These are phyloP conservation scores for Aphelinus atriplicis DNA, from an alignment of 1,140 invertebrate genomes.

Conservation along the genomic window DNA sequence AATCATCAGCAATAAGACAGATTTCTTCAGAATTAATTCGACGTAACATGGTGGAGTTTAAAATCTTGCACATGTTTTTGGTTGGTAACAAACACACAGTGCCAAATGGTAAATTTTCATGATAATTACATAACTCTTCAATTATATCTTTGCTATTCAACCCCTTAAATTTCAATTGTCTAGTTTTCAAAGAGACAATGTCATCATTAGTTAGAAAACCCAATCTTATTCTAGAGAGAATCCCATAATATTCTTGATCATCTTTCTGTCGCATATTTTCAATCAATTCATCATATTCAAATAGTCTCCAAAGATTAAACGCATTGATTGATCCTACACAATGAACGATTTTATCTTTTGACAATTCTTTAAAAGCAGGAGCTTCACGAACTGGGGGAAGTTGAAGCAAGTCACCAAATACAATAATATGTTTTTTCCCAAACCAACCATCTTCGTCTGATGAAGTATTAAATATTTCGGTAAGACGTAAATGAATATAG, in stretches of 20 bases:
- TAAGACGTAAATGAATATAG: slow-evolving; percentile 48
- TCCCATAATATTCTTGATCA: slow-evolving; percentile 30
- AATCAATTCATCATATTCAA: slow-evolving; percentile 46
- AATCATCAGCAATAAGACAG: slow-evolving; percentile 44
- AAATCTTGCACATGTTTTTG: slow-evolving; percentile 41
- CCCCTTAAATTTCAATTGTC: slow-evolving; percentile 38
- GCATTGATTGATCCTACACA: slow-evolving; percentile 38
- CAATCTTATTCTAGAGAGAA: slow-evolving; percentile 37
- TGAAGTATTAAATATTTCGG: slow-evolving; percentile 49
- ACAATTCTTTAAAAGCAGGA: slow-evolving; percentile 43
- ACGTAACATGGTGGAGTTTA: slow-evolving; percentile 45
- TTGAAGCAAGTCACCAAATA: slow-evolving; percentile 54
- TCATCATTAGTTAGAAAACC: slow-evolving; percentile 46
- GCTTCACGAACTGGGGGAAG: slow-evolving; percentile 50
- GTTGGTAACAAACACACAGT: slow-evolving; percentile 44
- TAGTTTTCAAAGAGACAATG: slow-evolving; percentile 31
- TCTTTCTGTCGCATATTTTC: slow-evolving; percentile 48
- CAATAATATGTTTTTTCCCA: slow-evolving; percentile 43
- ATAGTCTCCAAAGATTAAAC: slow-evolving; percentile 47
- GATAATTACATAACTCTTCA: slow-evolving; percentile 43
- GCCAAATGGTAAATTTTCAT: slow-evolving; percentile 35
- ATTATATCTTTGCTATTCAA: slow-evolving; percentile 29
- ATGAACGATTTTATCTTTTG: slow-evolving; percentile 41
- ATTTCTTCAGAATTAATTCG: slow-evolving; percentile 43
- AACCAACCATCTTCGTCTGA: slow-evolving; percentile 46